Conservation (phyloP, 2,888 invertebrate species). For the Laothoe populi region DNA sequence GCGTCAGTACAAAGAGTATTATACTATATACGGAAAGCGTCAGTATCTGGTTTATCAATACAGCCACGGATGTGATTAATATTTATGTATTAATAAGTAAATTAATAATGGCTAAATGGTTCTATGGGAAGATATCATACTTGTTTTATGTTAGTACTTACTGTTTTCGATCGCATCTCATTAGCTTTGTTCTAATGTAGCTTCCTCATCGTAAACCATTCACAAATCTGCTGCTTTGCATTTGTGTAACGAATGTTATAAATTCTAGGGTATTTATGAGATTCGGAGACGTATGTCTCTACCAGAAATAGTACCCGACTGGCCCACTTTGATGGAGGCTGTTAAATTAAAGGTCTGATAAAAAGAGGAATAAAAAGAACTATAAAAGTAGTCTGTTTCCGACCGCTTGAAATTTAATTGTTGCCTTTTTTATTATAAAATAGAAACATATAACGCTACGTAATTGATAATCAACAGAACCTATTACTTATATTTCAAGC, state of each 20-base stretch:
- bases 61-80: conserved; percentile 29
- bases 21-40: no score
- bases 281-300: conserved; percentile 88
- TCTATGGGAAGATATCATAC: conserved; percentile 38
- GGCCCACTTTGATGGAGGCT: conserved; percentile 89
- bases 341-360: conserved; percentile 88
- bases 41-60: conserved; percentile 39
- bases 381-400: conserved; percentile 51
- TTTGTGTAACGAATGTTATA: conserved; percentile 68
- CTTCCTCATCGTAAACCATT: conserved; percentile 34
- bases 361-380: conserved; percentile 68
- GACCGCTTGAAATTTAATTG: conserved; percentile 64
- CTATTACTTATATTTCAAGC: conserved; percentile 50
- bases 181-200: conserved; percentile 50
- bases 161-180: conserved; percentile 36
- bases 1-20: no score
- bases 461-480: not conserved
- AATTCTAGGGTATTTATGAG: conserved; percentile 88
- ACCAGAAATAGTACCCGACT: conserved; percentile 90
- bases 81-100: conserved; percentile 21
- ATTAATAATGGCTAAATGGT: conserved; percentile 60
- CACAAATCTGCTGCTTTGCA: conserved; percentile 46
- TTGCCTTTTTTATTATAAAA: no score
- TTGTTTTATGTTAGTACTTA: conserved; percentile 58
- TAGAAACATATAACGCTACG: not conserved